Evolutionary conservation across 2,113 vertebrate species (phyloP).

Genomic region (Piaya cayana): DNA sequence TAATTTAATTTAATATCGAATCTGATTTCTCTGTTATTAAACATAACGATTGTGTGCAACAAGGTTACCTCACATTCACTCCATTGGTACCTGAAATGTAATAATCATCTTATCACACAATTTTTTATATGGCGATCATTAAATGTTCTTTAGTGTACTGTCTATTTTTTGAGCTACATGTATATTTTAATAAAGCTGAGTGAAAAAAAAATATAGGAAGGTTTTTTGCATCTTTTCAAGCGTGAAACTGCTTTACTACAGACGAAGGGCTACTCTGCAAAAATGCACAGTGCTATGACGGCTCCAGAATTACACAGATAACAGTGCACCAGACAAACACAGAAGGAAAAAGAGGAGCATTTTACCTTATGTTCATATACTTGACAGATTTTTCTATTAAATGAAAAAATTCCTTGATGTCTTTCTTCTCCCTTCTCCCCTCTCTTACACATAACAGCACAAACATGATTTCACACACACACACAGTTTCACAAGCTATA

Average conservation of each 20-base stretch:
- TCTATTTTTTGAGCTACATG: conserved; percentile 44
- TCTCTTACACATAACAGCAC: neutral
- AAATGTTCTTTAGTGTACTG: neutral
- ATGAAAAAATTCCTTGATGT: neutral
- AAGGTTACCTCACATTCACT: neutral
- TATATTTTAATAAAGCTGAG: conserved; percentile 56
- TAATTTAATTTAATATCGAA: neutral
- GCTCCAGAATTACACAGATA: neutral
- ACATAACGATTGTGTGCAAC: neutral
- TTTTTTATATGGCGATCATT: neutral
- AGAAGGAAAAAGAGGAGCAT: neutral
- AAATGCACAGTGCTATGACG: neutral
- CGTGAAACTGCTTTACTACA: conserved; percentile 41
- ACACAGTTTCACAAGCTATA: neutral
- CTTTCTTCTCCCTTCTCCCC: neutral
- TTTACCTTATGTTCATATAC: neutral
- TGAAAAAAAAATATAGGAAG: conserved; percentile 63
- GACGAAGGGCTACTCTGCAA: neutral
- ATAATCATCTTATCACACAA: neutral
- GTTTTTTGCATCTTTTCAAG: conserved; percentile 54
- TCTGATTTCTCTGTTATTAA: neutral
- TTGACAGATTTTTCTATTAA: neutral
- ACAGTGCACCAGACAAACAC: neutral
- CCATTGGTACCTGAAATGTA: neutral
- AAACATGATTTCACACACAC: neutral